Percentiles rank a stretch among this genome's conserved stretches.
These are phyloP conservation scores for Cloeon dipterum DNA, from an alignment of 2,888 invertebrate genomes.

Conservation along the genomic window DNA sequence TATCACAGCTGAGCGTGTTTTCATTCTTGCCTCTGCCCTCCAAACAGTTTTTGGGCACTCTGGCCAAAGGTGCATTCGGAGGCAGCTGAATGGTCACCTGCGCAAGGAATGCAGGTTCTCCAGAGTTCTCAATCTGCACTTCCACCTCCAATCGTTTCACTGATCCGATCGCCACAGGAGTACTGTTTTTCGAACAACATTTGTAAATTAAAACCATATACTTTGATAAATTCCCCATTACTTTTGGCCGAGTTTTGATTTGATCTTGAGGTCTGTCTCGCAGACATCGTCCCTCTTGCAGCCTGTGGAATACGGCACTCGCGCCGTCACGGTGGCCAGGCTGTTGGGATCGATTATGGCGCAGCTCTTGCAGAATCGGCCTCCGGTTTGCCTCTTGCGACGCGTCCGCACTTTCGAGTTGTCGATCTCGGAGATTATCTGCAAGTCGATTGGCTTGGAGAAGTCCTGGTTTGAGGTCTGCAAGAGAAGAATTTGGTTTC, in stretches of 20 bases:
- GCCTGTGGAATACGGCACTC: conserved; percentile 18
- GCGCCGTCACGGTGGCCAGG: conserved; percentile 2
- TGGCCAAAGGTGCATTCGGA: conserved; percentile 9
- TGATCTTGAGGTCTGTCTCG: conserved; percentile 23
- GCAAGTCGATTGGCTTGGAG: conserved; percentile 4
- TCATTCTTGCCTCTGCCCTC: conserved; percentile 5
- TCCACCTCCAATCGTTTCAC: conserved; percentile 11
- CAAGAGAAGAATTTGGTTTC: neutral
- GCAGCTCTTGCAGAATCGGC: conserved; percentile 5
- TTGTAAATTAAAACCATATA: neutral
- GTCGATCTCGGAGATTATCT: neutral
- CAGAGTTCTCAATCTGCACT: conserved; percentile 14
- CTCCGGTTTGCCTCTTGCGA: neutral
- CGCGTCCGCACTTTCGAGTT: neutral
- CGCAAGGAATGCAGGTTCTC: conserved; percentile 17
- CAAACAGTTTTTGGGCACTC: conserved; percentile 11
- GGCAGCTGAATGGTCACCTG: conserved; percentile 12
- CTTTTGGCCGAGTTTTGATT: conserved; percentile 7
- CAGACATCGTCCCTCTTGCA: conserved; percentile 30
- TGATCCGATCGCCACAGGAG: conserved; percentile 13
- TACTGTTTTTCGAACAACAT: neutral
- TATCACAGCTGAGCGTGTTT: conserved; percentile 8
- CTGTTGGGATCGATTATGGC: conserved; percentile 9
- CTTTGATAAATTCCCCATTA: neutral
- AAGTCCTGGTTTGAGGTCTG: conserved; percentile 3